Percentiles rank a stretch among this genome's conserved stretches.
These are phyloP conservation scores for Drosophila multiciliata DNA, from an alignment of 2,888 invertebrate genomes.

Conservation along the genomic window DNA sequence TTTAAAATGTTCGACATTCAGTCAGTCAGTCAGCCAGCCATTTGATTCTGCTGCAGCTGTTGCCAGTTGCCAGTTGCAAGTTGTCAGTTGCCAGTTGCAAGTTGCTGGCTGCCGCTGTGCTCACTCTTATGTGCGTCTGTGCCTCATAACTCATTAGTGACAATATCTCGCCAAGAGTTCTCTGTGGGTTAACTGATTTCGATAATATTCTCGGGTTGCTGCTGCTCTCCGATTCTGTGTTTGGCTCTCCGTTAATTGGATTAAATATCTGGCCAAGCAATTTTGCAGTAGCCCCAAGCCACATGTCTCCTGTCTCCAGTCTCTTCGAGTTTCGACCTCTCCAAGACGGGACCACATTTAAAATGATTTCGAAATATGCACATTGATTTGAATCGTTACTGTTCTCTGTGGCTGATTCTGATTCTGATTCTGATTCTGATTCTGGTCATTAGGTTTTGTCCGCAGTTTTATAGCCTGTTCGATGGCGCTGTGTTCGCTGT, in stretches of 20 bases:
- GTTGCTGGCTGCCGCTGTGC: constrained; percentile 53
- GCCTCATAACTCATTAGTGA: constrained; percentile 82
- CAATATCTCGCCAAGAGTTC: constrained; percentile 66
- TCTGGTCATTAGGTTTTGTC: constrained; percentile 42
- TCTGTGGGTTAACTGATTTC: constrained; percentile 79
- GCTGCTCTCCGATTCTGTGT: constrained; percentile 10
- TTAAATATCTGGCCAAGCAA: constrained; percentile 72
- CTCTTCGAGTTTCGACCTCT: constrained; percentile 19
- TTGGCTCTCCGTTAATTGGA: constrained; percentile 71
- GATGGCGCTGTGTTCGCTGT: constrained; percentile 78
- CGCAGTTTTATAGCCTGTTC: constrained; percentile 63
- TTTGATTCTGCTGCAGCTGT: constrained; percentile 40
- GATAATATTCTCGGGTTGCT: constrained; percentile 65
- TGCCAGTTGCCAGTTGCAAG: constrained; percentile 21
- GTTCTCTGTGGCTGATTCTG: constrained; percentile 31
- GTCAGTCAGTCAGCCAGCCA: constrained; percentile 60
- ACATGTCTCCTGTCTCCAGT: constrained; percentile 26
- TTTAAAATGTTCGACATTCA: constrained; percentile 79
- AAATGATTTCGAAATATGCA: constrained; percentile 74
- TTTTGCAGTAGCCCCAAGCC: constrained; percentile 67
- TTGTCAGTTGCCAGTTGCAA: constrained; percentile 11
- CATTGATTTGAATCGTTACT: constrained; percentile 75
- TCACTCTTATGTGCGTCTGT: constrained; percentile 70
- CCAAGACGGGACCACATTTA: constrained; percentile 23
- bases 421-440: constrained; percentile 40